phyloP scores from a whole-genome alignment of 2,113 vertebrate genomes.

The Ranitomeya imitator region DNA sequence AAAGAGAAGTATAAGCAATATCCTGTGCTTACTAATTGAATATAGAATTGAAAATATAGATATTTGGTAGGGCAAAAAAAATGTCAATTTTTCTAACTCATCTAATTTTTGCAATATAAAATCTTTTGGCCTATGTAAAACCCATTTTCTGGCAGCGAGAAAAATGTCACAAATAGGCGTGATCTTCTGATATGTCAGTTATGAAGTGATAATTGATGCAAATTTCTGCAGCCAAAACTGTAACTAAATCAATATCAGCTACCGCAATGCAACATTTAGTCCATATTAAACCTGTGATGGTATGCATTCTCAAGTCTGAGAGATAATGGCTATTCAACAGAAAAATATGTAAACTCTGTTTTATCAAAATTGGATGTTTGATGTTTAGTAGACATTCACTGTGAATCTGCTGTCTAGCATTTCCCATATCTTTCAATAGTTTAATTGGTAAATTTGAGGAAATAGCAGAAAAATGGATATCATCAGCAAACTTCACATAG shows the following conservation, averaged over 20 bases:
- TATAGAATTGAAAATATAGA: background rate
- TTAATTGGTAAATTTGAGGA: slow-evolving; percentile 45
- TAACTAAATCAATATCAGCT: slow-evolving; percentile 39
- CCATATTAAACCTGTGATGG: slow-evolving; percentile 26
- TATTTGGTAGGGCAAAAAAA: background rate
- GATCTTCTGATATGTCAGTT: slow-evolving; percentile 38
- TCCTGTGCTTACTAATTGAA: background rate
- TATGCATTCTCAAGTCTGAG: slow-evolving; percentile 27
- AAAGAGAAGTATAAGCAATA: background rate
- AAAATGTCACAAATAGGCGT: slow-evolving; percentile 28
- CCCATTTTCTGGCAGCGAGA: background rate
- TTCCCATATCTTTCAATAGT: slow-evolving; percentile 22
- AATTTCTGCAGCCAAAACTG: slow-evolving; percentile 29
- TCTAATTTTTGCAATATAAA: background rate
- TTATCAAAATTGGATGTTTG: slow-evolving; percentile 41
- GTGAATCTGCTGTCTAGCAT: slow-evolving; percentile 33
- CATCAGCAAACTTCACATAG: slow-evolving; percentile 28
- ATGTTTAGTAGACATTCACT: slow-evolving; percentile 37
- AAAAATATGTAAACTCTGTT: slow-evolving; percentile 42
- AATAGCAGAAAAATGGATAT: slow-evolving; percentile 38
- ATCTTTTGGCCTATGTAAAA: background rate
- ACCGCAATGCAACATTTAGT: slow-evolving; percentile 28
- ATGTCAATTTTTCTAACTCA: background rate
- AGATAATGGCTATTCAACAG: slow-evolving; percentile 33
- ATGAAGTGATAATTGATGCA: slow-evolving; percentile 30